Base-by-base conservation (phyloP, 1,140 invertebrate species). In the Pectinophora gossypiella region DNA sequence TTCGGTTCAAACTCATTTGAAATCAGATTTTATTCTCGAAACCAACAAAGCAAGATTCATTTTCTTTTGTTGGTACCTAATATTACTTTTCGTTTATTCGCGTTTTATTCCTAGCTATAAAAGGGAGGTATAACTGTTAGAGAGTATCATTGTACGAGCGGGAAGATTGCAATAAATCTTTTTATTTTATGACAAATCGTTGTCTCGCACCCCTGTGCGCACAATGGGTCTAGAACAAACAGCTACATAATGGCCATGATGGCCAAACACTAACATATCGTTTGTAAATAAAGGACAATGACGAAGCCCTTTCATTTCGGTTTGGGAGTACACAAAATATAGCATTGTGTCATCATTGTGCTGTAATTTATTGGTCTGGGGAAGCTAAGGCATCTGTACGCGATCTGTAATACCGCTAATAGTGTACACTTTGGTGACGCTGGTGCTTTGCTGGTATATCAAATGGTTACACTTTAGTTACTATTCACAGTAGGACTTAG, bases 161-260 rank as follows among this genome's bases (percentile, higher is more conserved):
- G 44, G 59, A 48, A 61, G 51, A 60, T 54, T 61, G 67, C 73
- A 62, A 86, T 86, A 86, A 86, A 86, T 86, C 80, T 84, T 77
- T 85, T 79, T 84, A 84, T 84, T 85, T 84, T 86, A 86, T 86
- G 78, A 86, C 80, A 86, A 84, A 86, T 84, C 76, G 82, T 82
- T 79, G 78, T 80, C 72, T 68, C 69, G 68, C 67, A 71, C 76
- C 75, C 79, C 71, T 68, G 57, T 58, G 54, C 59, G 59, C 66
- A 78, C 78, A 77, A 85, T 71, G 71, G 73, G 62, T 72, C 63
- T 80, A 84, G 80, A 81, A 86, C 83, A 86, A 86, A 86, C 70
- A 86, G 66, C 54, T 56, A 61, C 66, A 80, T 75, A 82, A 84
- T 85, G 56, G 72, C 43, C 67, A 56, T 64, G 73, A 78, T 78